Evolutionary conservation across 2,113 vertebrate species (phyloP).

Genomic region (Dipodomys merriami): DNA sequence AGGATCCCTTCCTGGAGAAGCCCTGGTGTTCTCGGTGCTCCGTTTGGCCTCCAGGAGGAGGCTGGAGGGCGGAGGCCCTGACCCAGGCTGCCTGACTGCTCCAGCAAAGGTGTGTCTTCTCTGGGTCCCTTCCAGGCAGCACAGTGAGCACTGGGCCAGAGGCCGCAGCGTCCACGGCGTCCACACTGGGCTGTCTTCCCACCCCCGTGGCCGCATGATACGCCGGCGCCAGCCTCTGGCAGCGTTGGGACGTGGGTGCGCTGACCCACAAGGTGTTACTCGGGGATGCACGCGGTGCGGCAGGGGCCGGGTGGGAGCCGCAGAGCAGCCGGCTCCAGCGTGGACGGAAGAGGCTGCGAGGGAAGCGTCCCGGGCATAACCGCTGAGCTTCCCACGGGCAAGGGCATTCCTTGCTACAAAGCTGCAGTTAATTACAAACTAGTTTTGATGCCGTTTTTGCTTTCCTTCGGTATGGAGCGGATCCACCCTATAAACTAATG

Average conservation of each 20-base stretch:
- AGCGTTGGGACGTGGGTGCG: no score
- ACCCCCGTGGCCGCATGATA: slow-evolving; percentile 76
- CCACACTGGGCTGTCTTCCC: slow-evolving; percentile 27
- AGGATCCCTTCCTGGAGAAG: slow-evolving; percentile 70
- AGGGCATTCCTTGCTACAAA: slow-evolving; percentile 85
- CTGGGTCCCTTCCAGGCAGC: slow-evolving; percentile 59
- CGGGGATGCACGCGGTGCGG: no score
- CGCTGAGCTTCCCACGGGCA: no score
- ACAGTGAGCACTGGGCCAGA: no score
- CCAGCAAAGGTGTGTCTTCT: slow-evolving; percentile 73
- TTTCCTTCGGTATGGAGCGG: slow-evolving; percentile 87
- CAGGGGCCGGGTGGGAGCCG: no score
- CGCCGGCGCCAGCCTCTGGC: no score
- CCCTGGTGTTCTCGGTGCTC: slow-evolving; percentile 79
- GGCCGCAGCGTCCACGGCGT: no score
- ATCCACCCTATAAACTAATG: slow-evolving; percentile 89
- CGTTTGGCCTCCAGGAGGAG: slow-evolving; percentile 78
- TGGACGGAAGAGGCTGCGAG: no score
- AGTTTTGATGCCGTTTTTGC: slow-evolving; percentile 86
- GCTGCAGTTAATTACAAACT: slow-evolving; percentile 88
- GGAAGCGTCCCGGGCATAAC: no score
- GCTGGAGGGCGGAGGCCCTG: slow-evolving; percentile 71
- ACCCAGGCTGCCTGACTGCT: slow-evolving; percentile 78
- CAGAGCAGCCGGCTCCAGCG: no score
- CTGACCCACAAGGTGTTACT: no score